A percentile compares a stretch with the other conserved stretches of the same genome.
phyloP scores from a whole-genome alignment of 2,113 vertebrate genomes.

The Paracanthobrama guichenoti region DNA sequence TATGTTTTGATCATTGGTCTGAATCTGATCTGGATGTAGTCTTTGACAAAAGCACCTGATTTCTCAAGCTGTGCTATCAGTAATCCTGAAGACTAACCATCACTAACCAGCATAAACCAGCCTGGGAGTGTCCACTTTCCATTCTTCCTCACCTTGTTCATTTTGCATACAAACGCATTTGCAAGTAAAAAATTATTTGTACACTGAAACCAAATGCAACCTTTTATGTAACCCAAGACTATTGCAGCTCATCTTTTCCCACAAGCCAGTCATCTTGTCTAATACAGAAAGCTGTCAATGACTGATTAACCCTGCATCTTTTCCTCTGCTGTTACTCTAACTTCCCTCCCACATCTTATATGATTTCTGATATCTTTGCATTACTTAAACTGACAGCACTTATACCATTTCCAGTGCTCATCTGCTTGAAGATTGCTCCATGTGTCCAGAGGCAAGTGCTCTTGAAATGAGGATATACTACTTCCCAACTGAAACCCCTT shows the following conservation, averaged over 20 bases:
- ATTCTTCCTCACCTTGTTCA: neutral
- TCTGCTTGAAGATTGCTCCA: neutral
- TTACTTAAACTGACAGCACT: conserved; percentile 17
- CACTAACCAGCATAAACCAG: neutral
- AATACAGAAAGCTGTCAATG: neutral
- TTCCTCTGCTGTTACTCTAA: neutral
- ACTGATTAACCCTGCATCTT: neutral
- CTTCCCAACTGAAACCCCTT: neutral
- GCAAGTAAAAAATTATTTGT: conserved; percentile 64
- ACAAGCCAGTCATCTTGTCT: conserved; percentile 23
- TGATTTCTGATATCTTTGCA: neutral
- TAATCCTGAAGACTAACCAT: neutral
- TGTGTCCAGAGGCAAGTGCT: conserved; percentile 26
- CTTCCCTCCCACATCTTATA: neutral
- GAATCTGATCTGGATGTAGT: too few species aligned
- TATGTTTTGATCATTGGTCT: too few species aligned
- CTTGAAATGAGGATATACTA: conserved; percentile 6
- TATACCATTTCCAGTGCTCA: conserved; percentile 6
- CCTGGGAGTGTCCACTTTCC: conserved; percentile 18
- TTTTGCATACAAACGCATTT: conserved; percentile 67
- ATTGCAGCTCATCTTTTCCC: neutral
- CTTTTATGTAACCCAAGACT: conserved; percentile 33
- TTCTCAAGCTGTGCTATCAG: neutral
- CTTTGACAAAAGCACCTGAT: neutral
- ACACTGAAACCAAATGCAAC: conserved; percentile 55